phyloP scores from a whole-genome alignment of 1,140 invertebrate genomes.

The Bombus huntii region DNA sequence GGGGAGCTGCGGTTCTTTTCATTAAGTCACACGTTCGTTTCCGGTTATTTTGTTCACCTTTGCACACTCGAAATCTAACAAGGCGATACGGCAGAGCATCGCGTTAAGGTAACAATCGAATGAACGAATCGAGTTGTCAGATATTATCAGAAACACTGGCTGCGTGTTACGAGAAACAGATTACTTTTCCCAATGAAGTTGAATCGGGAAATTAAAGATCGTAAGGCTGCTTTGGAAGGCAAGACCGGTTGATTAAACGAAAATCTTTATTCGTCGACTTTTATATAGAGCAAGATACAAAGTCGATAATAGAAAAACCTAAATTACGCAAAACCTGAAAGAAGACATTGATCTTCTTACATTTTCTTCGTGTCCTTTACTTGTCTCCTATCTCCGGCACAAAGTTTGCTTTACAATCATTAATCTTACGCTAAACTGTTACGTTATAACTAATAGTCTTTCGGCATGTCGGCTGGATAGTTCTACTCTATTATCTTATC shows the following conservation, averaged over 20 bases:
- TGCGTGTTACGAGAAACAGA: constrained; percentile 34
- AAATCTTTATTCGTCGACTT: neutral
- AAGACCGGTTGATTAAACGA: neutral
- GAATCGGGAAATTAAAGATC: constrained; percentile 33
- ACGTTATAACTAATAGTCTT: neutral
- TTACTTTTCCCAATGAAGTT: constrained; percentile 44
- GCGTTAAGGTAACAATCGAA: constrained; percentile 31
- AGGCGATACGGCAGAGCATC: neutral
- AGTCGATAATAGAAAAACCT: neutral
- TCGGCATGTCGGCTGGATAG: neutral
- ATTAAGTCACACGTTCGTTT: constrained; percentile 23
- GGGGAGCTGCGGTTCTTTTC: neutral
- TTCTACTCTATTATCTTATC: constrained; percentile 34
- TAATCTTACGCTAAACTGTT: constrained; percentile 17
- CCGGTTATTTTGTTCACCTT: constrained; percentile 29
- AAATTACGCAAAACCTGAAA: neutral
- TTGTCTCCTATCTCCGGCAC: neutral
- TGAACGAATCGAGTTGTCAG: constrained; percentile 30
- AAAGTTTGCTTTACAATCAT: neutral
- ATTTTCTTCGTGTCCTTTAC: neutral
- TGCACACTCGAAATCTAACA: constrained; percentile 2
- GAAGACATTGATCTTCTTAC: neutral
- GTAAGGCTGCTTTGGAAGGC: neutral
- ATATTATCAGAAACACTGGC: constrained; percentile 29
- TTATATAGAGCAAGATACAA: neutral